Base-by-base conservation (phyloP, 1,140 invertebrate genomes). In the Bombus cullumanus region DNA sequence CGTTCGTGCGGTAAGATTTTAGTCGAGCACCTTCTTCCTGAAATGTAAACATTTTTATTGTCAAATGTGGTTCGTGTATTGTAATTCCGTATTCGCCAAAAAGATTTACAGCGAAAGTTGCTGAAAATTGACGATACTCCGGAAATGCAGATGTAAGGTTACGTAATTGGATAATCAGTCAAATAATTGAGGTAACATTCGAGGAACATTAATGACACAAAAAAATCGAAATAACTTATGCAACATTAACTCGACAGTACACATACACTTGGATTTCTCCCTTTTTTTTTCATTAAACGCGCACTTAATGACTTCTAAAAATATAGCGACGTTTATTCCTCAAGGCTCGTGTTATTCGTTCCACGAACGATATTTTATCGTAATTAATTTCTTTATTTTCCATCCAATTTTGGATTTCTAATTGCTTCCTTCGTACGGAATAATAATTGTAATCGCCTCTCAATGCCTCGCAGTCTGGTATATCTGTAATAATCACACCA, bases 101-200 rank as follows among this genome's bases (percentile, higher is more conserved):
- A 28, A 37, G 34, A 57, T 53, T 25, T 59, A n/a, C 8, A 59
- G 18, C 9, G 2, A 8, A 0, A 59, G 5, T 39, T n/a, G 1
- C 8, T 47, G n/a, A 25, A 31, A 73, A 43, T 22, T 73, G 31
- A 43, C n/a, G 12, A 47, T 22, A 10, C 25, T 18, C 37, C 31
- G 64, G 9, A 71, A 57, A 31, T 59, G 15, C 37, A 13, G 28
- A 73, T 25, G 22, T 43, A 34, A 62, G 31, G 18, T 73, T 73
- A 59, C 34, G n/a, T 62, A 62, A 81, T 37, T 18, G 12, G 5
- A 62, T 62, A 81, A 81, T 73, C 69, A 31, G 39, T 66, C 41
- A 43, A 66, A 31, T 41, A 34, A 39, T 25, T 22, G 64, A 53
- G 18, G 47, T 53, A 39, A 8, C 13, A 15, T 72, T 69, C 47